Percentiles rank a stretch among this genome's conserved stretches.
Conservation (phyloP, 2,113 vertebrate species). For the Pungitius pungitius region DNA sequence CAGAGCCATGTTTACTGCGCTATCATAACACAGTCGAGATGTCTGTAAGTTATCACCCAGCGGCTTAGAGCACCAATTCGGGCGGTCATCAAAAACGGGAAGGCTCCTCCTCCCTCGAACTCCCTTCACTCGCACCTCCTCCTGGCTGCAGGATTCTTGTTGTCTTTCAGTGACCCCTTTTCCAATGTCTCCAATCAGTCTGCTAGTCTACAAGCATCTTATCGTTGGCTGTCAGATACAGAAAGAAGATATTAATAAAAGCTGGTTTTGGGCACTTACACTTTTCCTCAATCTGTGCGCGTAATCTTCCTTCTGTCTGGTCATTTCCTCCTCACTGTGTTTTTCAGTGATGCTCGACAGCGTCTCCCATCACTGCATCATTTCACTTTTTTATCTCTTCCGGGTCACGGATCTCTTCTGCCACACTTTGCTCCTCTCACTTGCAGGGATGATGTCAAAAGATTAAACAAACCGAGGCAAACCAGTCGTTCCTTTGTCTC, state of each 20-base stretch:
- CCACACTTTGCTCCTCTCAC: conserved; percentile 45
- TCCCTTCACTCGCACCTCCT: conserved; percentile 17
- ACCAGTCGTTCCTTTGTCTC: conserved; percentile 30
- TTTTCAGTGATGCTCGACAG: conserved; percentile 33
- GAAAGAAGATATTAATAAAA: conserved; percentile 58
- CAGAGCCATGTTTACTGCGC: conserved; percentile 56
- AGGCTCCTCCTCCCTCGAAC: conserved; percentile 3
- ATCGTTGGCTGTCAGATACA: conserved; percentile 46
- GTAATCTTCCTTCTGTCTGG: conserved; percentile 42
- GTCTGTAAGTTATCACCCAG: conserved; percentile 55
- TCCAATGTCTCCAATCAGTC: conserved; percentile 46
- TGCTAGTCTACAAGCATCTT: conserved; percentile 36
- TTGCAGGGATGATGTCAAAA: conserved; percentile 58
- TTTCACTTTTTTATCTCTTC: conserved; percentile 22
- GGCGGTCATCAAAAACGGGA: conserved; percentile 39
- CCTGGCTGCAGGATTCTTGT: conserved; percentile 25
- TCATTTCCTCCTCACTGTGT: conserved; percentile 45
- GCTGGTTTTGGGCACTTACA: conserved; percentile 30
- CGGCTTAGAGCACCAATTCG: conserved; percentile 45
- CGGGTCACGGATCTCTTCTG: conserved; percentile 55
- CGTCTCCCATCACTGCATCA: conserved; percentile 32
- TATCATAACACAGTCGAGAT: conserved; percentile 58
- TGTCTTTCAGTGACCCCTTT: conserved; percentile 42
- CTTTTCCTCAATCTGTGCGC: conserved; percentile 23
- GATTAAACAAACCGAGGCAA: conserved; percentile 50